Evolutionary conservation across 2,113 vertebrate genomes (phyloP).

Genomic region (Glaucomys volans): DNA sequence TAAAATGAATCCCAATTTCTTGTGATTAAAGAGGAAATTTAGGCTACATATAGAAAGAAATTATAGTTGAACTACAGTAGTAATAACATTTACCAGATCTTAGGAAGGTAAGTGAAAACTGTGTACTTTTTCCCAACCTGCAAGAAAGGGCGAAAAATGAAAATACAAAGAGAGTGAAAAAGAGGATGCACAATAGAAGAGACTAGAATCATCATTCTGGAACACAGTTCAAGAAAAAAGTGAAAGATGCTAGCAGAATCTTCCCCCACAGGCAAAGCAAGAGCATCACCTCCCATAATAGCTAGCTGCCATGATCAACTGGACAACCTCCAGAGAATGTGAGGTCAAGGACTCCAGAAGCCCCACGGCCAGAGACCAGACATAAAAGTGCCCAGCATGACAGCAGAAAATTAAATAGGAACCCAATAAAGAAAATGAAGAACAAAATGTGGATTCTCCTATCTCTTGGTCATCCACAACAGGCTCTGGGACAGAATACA

Average conservation of each 20-base stretch:
- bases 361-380: neutral
- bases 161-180: neutral
- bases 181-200: neutral
- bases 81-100: constrained; percentile 2
- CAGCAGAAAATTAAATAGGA: neutral
- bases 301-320: neutral
- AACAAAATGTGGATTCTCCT: neutral
- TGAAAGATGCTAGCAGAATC: neutral
- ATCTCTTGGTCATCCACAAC: neutral
- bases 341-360: neutral
- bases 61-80: neutral
- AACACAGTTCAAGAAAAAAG: neutral
- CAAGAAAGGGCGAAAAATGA: neutral
- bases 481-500: neutral
- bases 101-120: neutral
- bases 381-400: neutral
- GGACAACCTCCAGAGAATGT: neutral
- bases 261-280: neutral
- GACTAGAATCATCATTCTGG: neutral
- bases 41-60: constrained; percentile 1
- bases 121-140: neutral
- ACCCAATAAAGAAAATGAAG: neutral
- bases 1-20: constrained; percentile 34
- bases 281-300: neutral
- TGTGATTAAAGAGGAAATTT: neutral